phyloP scores from a whole-genome alignment of 2,113 vertebrate genomes.

The Rallus limicola region DNA sequence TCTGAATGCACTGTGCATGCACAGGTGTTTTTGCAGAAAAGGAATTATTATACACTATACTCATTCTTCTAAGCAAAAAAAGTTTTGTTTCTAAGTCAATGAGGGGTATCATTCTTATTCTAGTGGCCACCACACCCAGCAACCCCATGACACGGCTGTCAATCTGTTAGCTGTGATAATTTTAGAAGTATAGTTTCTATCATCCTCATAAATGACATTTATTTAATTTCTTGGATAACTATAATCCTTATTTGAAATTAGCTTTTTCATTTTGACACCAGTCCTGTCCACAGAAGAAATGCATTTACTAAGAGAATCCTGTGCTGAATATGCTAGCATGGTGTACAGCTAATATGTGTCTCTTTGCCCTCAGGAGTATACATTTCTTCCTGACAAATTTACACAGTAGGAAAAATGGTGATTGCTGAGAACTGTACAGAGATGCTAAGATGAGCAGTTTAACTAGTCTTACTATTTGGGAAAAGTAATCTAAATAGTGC shows the following conservation, averaged over 20 bases:
- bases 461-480: background rate
- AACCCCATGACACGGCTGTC: background rate
- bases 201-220: background rate
- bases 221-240: background rate
- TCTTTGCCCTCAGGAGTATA: background rate
- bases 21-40: background rate
- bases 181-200: background rate
- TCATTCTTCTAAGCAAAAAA: background rate
- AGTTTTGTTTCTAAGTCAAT: background rate
- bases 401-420: background rate
- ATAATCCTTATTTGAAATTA: background rate
- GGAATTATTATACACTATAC: accelerated
- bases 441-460: background rate
- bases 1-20: accelerated
- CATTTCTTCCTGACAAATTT: background rate
- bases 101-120: background rate
- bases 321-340: background rate
- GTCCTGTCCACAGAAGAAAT: background rate
- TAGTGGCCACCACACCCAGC: background rate
- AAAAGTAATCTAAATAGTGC: background rate
- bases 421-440: background rate
- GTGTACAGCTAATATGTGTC: background rate
- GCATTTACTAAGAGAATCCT: background rate
- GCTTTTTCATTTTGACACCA: background rate
- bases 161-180: background rate